Base-by-base conservation (phyloP, 2,888 invertebrate genomes). In the Chaetogeoica ovagalla region DNA sequence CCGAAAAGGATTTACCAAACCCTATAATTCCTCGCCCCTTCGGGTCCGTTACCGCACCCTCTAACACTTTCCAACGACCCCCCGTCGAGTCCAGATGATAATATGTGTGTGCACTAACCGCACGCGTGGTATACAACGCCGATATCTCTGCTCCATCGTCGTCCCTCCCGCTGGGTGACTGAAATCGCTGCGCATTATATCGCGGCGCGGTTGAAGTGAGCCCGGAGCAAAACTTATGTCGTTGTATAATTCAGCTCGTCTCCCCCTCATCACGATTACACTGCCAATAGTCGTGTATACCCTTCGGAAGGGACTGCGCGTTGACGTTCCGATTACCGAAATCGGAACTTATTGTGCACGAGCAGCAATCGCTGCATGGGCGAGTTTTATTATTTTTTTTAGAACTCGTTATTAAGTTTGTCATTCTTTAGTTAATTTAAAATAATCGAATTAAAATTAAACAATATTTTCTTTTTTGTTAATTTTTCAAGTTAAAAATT, bases 141-240 rank as follows among this genome's bases (percentile, higher is more conserved):
- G 68, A 76, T 69, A 69, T 76, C 76, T 43, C 69, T 60, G 76
- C n/a, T 59, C n/a, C n/a, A n/a, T n/a, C n/a, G n/a, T 66, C 13
- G 55, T 21, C 19, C 11, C 59, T 39, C 74, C 57, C 30, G 65
- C 37, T 17, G 57, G 23, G 23, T 57, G 66, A n/a, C 39, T 13
- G 63, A 74, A 63, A 52, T 72, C n/a, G n/a, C n/a, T 19, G 43
- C 71, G 39, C 59, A 8, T 39, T 39, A 39, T 72, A 60, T 59
- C 60, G 59, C 59, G 19, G 23, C 43, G 43, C 59, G 23, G 57
- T 59, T 43, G 13, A n/a, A 30, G n/a, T 9, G 68, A 52, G 30
- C 23, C 21, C 30, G 0, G n/a, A n/a, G n/a, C 15, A 21, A 73
- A 73, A 73, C 73, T 73, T 73, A 73, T 73, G 73, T 63, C 52